phyloP scores from a whole-genome alignment of 2,797 vertebrate genomes.

The Phalanger gymnotis region DNA sequence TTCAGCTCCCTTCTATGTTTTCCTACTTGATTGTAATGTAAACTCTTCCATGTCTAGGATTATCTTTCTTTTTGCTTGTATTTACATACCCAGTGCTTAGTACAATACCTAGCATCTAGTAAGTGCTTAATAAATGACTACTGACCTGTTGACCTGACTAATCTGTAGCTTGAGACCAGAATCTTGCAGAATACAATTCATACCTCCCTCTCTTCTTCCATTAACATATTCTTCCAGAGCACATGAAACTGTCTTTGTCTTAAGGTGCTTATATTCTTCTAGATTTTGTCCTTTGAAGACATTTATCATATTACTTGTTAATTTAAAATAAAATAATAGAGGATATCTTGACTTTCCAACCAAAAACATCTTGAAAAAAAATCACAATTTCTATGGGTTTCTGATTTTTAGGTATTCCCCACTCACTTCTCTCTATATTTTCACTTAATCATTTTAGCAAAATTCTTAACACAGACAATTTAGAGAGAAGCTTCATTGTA shows the following conservation, averaged over 20 bases:
- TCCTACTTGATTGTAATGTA: not conserved
- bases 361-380: constrained; percentile 8
- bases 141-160: not conserved
- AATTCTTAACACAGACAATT: constrained; percentile 21
- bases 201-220: not conserved
- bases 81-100: not conserved
- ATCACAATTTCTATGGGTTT: not conserved
- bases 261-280: not conserved
- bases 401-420: not conserved
- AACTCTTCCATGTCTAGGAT: not conserved
- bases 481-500: constrained; percentile 50
- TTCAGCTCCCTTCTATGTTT: not conserved
- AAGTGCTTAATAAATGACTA: not conserved
- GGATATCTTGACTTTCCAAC: not conserved
- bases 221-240: not conserved
- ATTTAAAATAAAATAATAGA: not conserved
- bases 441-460: constrained; percentile 26
- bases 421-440: not conserved
- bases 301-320: not conserved
- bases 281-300: not conserved
- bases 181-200: not conserved
- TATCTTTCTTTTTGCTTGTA: not conserved
- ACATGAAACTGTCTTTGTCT: not conserved
- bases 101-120: not conserved
- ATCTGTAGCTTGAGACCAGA: not conserved